phyloP scores from a whole-genome alignment of 2,888 invertebrate genomes.

The Allygus modestus region DNA sequence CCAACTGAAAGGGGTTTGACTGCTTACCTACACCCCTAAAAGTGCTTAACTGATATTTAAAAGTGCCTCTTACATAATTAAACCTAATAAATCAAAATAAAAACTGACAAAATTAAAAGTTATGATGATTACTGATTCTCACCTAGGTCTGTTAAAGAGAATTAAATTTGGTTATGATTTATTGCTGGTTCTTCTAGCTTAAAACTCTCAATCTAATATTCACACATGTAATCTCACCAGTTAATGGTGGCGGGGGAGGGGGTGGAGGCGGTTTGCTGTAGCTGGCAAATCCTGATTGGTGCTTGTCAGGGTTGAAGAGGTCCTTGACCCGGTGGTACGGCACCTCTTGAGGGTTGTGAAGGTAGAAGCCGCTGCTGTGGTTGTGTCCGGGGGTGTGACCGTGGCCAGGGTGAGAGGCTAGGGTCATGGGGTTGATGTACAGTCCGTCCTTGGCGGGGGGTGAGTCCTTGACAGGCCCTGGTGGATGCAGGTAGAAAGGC shows the following conservation, averaged over 20 bases:
- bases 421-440: conserved; percentile 90
- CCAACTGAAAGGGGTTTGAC: too few relatives aligned
- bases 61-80: too few relatives aligned
- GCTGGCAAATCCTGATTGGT: conserved; percentile 40
- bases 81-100: too few relatives aligned
- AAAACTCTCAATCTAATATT: too few relatives aligned
- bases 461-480: conserved; percentile 75
- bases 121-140: too few relatives aligned
- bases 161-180: too few relatives aligned
- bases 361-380: conserved; percentile 86
- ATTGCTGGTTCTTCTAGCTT: too few relatives aligned
- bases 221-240: too few relatives aligned
- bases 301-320: conserved; percentile 80
- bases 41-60: too few relatives aligned
- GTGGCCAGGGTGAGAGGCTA: conserved; percentile 74
- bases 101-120: too few relatives aligned
- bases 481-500: conserved; percentile 88
- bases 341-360: conserved; percentile 87
- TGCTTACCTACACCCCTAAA: too few relatives aligned
- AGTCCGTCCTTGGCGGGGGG: conserved; percentile 82
- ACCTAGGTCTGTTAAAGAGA: too few relatives aligned
- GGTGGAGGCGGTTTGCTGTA: conserved; percentile 61
- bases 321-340: conserved; percentile 91
- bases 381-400: conserved; percentile 75
- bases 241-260: conserved; percentile 71